Conservation (phyloP, 2,888 invertebrate species). For the Masnerella sp. region DNA sequence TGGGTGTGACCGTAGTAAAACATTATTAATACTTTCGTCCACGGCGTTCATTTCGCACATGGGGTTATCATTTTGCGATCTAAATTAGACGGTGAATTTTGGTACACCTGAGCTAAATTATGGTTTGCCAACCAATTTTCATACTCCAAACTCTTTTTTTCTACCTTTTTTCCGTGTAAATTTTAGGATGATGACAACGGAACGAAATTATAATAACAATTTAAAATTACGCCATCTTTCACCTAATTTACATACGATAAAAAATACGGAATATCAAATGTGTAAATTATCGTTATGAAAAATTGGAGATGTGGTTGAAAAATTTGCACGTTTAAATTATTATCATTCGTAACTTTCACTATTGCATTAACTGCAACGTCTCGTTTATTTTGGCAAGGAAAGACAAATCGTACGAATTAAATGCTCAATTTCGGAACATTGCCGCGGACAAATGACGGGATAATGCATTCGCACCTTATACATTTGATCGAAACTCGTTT, state of each 20-base stretch:
- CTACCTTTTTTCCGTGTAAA: background rate
- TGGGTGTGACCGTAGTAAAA: conserved; percentile 57
- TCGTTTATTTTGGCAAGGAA: conserved; percentile 40
- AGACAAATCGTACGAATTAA: conserved; percentile 51
- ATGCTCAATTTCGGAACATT: conserved; percentile 45
- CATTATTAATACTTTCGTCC: conserved; percentile 53
- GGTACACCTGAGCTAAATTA: conserved; percentile 36
- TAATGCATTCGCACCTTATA: conserved; percentile 71
- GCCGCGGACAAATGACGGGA: conserved; percentile 59
- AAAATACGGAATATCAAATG: no score
- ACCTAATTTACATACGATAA: no score
- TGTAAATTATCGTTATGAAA: no score
- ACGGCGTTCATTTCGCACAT: conserved; percentile 45
- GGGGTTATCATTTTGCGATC: conserved; percentile 44
- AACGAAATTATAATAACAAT: no score
- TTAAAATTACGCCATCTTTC: no score
- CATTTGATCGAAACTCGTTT: conserved; percentile 75
- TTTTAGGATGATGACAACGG: background rate
- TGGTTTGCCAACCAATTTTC: conserved; percentile 14
- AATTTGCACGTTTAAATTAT: no score
- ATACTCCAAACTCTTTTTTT: conserved; percentile 10
- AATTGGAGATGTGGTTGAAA: no score
- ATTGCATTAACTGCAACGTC: conserved; percentile 4
- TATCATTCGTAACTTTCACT: no score
- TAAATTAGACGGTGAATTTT: conserved; percentile 44